Percentiles rank a stretch among this genome's conserved stretches.
Evolutionary conservation across 2,888 invertebrate species (phyloP).

Genomic region (Ferrisia virgata): DNA sequence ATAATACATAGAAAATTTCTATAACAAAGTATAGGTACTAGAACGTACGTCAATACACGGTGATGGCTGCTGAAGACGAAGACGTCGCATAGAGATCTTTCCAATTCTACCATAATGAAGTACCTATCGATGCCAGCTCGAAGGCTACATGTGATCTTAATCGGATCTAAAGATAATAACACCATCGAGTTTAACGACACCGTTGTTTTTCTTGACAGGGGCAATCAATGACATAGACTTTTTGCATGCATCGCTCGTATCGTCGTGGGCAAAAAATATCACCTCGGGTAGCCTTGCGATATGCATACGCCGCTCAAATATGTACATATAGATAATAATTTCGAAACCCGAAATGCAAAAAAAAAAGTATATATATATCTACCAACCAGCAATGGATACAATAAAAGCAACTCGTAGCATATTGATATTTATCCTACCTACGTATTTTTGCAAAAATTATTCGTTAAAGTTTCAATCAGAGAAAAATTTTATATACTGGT

Average conservation of each 20-base stretch:
- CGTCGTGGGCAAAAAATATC: not conserved
- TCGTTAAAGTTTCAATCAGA: not conserved
- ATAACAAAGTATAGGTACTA: not conserved
- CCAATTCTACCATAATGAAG: not conserved
- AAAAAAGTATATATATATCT: too few relatives aligned
- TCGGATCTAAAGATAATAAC: not conserved
- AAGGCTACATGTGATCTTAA: not conserved
- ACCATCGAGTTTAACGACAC: constrained; percentile 4
- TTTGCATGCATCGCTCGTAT: not conserved
- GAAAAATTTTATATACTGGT: not conserved
- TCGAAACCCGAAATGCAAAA: not conserved
- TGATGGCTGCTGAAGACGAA: too few relatives aligned
- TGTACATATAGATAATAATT: not conserved
- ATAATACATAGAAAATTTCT: not conserved
- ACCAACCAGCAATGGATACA: too few relatives aligned
- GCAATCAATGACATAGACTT: constrained; percentile 18
- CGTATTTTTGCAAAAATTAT: not conserved
- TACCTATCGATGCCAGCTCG: not conserved
- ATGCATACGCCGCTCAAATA: not conserved
- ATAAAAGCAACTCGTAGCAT: not conserved
- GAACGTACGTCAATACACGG: not conserved
- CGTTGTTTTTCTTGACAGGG: not conserved
- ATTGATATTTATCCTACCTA: not conserved
- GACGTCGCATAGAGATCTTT: too few relatives aligned
- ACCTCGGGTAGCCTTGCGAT: not conserved